Percentiles rank a stretch among this genome's conserved stretches.
Conservation (phyloP, 1,140 invertebrate species). For the Bombus soroeensis region DNA sequence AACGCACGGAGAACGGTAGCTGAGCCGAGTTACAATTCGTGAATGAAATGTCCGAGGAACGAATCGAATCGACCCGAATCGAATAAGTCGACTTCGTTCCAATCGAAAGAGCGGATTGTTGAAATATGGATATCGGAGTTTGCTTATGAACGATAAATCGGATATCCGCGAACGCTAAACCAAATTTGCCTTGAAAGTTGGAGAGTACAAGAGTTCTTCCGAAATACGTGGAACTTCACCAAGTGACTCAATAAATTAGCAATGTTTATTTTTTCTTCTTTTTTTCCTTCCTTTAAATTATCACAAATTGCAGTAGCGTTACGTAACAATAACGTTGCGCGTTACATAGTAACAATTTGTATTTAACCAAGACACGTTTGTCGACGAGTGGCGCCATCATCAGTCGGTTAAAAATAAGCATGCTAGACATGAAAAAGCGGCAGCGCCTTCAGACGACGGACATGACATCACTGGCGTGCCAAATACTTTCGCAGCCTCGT, state of each 20-base stretch:
- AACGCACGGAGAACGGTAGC: constrained; percentile 34
- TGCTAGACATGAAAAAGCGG: constrained; percentile 2
- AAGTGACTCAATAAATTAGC: not conserved
- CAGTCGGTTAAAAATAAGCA: constrained; percentile 30
- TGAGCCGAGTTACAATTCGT: constrained; percentile 40
- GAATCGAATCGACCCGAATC: not conserved
- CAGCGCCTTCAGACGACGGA: constrained; percentile 61
- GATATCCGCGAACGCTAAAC: not conserved
- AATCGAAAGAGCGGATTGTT: not conserved
- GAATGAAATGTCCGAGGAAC: constrained; percentile 47
- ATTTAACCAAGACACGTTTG: not conserved
- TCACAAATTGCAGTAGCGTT: not conserved
- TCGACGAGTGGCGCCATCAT: constrained; percentile 4
- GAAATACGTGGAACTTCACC: not conserved
- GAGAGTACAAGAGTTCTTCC: not conserved
- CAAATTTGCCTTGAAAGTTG: constrained; percentile 15
- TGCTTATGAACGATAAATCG: not conserved
- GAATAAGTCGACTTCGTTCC: not conserved
- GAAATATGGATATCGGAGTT: not conserved
- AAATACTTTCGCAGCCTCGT: constrained; percentile 52
- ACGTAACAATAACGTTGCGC: not conserved
- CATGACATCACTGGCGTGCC: constrained; percentile 64
- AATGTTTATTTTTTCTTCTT: not conserved
- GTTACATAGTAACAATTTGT: not conserved
- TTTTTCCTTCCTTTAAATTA: not conserved